Conservation (phyloP, 2,113 vertebrate genomes). For the Catagonus wagneri region DNA sequence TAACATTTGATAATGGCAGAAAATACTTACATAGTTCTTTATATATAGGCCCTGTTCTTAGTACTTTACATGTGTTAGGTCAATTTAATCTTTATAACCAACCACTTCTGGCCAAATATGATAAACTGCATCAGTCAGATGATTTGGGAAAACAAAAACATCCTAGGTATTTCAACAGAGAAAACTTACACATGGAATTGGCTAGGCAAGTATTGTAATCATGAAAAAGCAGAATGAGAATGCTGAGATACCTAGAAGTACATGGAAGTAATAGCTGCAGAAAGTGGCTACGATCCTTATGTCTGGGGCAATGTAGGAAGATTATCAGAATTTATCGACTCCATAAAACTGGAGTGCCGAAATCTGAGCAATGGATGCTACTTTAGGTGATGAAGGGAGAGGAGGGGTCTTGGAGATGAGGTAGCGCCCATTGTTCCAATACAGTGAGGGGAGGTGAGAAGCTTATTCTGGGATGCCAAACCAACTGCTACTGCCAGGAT, state of each 20-base stretch:
- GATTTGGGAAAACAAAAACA: too few species aligned
- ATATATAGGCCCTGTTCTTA: not conserved
- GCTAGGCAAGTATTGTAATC: not conserved
- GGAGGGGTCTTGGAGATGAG: not conserved
- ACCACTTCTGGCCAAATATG: not conserved
- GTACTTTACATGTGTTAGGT: not conserved
- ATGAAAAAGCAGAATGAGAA: not conserved
- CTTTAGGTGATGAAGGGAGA: not conserved
- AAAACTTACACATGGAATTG: not conserved
- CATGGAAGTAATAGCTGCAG: not conserved
- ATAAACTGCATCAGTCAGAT: too few species aligned
- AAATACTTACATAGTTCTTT: not conserved
- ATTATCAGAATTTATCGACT: not conserved
- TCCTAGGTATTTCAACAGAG: not conserved
- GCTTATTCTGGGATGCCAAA: not conserved
- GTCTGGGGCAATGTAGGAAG: not conserved
- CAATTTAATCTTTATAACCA: not conserved
- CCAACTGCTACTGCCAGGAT: not conserved
- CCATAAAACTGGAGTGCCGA: not conserved
- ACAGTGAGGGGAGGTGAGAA: not conserved
- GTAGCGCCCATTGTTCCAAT: too few species aligned
- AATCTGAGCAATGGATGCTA: not conserved
- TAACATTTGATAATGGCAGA: not conserved
- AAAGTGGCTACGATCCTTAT: not conserved
- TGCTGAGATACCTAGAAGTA: not conserved